Evolutionary conservation across 2,797 vertebrate genomes (phyloP), one percentile per base, ranked within the genome.

Genomic region (Hyperoplus immaculatus): DNA sequence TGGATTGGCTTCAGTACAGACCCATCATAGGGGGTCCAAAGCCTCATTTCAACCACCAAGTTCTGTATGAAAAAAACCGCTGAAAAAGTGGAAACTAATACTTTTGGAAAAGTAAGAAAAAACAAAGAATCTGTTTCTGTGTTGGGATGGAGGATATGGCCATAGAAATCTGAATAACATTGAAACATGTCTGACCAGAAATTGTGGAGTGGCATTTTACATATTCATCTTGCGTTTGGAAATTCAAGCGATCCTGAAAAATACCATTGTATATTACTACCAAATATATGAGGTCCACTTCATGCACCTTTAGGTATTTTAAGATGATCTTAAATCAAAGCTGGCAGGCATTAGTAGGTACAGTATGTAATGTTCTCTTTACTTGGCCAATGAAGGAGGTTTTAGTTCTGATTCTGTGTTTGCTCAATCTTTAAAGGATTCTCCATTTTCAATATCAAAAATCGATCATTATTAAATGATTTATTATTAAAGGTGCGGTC

Each of bases 21-120:
- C 43, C 56, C 70, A 66, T 12, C 38, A 15, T 36, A 49, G 21
- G 9, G 18, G 8, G 50, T 18, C 41, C n/a, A 54, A 54, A 54
- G 47, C 39, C 49, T 41, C 8, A 50, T 71, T 62, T 70, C 38
- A 80, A 59, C 36, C 11, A 39, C n/a, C 36, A 58, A 64, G 18
- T 51, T 39, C 50, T 54, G 11, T 14, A 29, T 68, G 45, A 73
- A 67, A 21, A 29, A 68, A 71, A 41, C 45, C 70, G 60, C 65
- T 66, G 69, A 72, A 64, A 80, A 36, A 51, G 11, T 59, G 57
- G 46, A 53, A 62, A 42, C 62, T 74, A 63, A 38, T 16, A 15
- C 39, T 42, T 60, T 29, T 29, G 29, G 29, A 29, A 29, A 29
- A 29, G 29, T 29, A 29, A 29, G 29, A 29, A 29, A 29, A 29